Evolutionary conservation across 1,140 invertebrate genomes (phyloP), one percentile per base, ranked within the genome.

Genomic region (Amyelois transitella): DNA sequence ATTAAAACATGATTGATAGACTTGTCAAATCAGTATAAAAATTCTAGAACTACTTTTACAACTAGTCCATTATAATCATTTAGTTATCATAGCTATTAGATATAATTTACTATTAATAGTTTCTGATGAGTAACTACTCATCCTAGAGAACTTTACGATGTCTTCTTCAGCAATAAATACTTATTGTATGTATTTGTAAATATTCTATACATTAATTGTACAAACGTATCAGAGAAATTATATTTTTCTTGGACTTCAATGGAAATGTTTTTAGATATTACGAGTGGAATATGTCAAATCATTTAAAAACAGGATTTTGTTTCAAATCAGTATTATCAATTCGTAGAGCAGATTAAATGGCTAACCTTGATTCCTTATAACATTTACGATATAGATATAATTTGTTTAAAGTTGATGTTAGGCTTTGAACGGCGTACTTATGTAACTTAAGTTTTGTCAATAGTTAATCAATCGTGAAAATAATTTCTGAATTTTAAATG

Each of bases 121-220:
- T 75, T 67, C 55, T n/a, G 51, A 61, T 60, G 55, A 60, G 51
- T 50, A 58, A 68, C 76, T 58, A 75, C 62, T 75, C 67, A 74
- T 66, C 73, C 60, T 81, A 85, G 74, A 63, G 50, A 72, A 72
- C 62, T 72, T 72, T 73, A 78, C 61, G 62, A 73, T 69, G 64
- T 75, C 75, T 83, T 81, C 78, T 77, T 82, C 80, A 85, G 81
- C 84, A 87, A 85, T 85, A 87, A 86, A 75, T 68, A 66, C 65
- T 68, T n/a, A n/a, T 66, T 83, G 72, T 85, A 83, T 66, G 69
- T 83, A 83, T 73, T 74, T 85, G 81, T 85, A 85, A 85, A 85
- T 87, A 86, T 72, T 71, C 62, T 62, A 82, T 79, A 53, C 72
- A 72, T 77, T 78, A 80, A 84, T 80, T 83, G 77, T 83, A 84